Conservation (phyloP, 2,797 vertebrate genomes). For the Odontamblyopus lacepedii region DNA sequence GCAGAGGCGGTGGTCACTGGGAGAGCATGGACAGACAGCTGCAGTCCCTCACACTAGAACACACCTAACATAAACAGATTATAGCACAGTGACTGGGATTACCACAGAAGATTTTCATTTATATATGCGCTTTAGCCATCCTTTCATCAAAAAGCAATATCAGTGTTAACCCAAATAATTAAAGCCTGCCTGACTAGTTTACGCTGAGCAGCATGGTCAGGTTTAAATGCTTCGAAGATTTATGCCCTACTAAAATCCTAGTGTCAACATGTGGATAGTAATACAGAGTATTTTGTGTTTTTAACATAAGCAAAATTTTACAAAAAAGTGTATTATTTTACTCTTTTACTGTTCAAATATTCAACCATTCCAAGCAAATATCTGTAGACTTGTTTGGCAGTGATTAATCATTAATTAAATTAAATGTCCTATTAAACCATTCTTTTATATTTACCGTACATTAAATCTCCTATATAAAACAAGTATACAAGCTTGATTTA, state of each 20-base stretch:
- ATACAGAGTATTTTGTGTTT: background rate
- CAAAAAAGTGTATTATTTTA: background rate
- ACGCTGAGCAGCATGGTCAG: conserved; percentile 32
- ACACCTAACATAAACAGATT: conserved; percentile 72
- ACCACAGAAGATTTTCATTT: conserved; percentile 55
- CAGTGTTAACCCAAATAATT: conserved; percentile 18
- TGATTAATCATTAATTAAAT: no score
- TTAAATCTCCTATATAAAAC: background rate
- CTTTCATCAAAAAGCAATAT: conserved; percentile 71
- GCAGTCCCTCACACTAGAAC: conserved; percentile 51
- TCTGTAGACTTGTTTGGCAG: background rate
- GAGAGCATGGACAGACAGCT: conserved; percentile 13
- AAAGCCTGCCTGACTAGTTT: conserved; percentile 22
- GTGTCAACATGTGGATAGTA: conserved; percentile 4
- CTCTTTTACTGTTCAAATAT: background rate
- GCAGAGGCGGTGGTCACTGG: conserved; percentile 28
- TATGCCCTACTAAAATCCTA: conserved; percentile 12
- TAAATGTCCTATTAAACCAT: no score
- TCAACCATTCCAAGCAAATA: background rate
- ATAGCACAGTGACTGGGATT: conserved; percentile 72
- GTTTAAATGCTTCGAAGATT: conserved; percentile 25
- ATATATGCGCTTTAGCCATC: conserved; percentile 55
- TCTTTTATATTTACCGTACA: no score
- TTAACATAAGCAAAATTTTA: no score
- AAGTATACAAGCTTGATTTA: background rate